Conservation (phyloP, 2,888 invertebrate species). For the Dasypogon diadema region DNA sequence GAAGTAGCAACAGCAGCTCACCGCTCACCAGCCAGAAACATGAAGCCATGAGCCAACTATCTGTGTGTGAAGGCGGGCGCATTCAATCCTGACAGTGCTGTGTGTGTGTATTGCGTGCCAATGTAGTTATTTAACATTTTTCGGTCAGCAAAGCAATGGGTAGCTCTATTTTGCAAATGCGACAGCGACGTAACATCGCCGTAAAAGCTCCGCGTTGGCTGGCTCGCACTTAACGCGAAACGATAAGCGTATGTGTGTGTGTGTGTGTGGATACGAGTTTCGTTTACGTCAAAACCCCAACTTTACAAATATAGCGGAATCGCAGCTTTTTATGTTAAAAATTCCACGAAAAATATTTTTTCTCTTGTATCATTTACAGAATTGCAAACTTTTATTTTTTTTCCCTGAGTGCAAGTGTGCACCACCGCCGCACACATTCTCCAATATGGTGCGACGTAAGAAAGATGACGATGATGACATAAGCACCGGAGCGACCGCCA, state of each 20-base stretch:
- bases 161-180: slow-evolving; percentile 5
- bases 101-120: not conserved
- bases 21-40: slow-evolving; percentile 18
- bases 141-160: not conserved
- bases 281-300: slow-evolving; percentile 14
- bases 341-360: not conserved
- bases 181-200: slow-evolving; percentile 5
- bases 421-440: not conserved
- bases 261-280: no score
- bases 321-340: slow-evolving; percentile 5
- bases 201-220: slow-evolving; percentile 24
- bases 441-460: slow-evolving; percentile 1
- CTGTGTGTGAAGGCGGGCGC: not conserved
- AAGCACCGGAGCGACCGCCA: slow-evolving; percentile 8
- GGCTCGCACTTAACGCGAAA: no score
- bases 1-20: slow-evolving; percentile 4
- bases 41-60: slow-evolving; percentile 12
- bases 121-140: slow-evolving; percentile 23
- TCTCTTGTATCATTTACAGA: not conserved
- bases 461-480: slow-evolving; percentile 16
- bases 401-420: not conserved
- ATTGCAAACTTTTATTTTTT: not conserved
- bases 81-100: not conserved
- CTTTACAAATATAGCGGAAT: not conserved
- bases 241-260: no score